Evolutionary conservation across 2,888 invertebrate genomes (phyloP).

Genomic region (Vesta saturnalis): DNA sequence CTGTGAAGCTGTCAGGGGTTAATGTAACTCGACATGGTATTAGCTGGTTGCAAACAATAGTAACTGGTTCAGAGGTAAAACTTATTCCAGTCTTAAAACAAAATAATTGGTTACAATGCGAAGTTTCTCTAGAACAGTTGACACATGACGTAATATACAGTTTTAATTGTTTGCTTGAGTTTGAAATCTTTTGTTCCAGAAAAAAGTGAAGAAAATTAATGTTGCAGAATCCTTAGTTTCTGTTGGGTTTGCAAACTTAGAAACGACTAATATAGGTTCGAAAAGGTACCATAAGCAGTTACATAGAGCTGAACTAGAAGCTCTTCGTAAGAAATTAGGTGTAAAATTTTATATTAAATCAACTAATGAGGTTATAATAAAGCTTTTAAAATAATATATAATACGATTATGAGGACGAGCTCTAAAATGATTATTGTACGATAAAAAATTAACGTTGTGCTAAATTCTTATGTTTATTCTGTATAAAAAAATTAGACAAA

Average conservation of each 20-base stretch:
- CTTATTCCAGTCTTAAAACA: constrained; percentile 61
- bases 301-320: constrained; percentile 61
- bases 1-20: constrained; percentile 66
- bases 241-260: constrained; percentile 77
- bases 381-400: constrained; percentile 37
- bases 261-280: constrained; percentile 57
- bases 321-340: constrained; percentile 63
- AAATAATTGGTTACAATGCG: constrained; percentile 62
- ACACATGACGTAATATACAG: constrained; percentile 48
- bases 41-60: constrained; percentile 62
- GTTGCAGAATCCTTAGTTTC: constrained; percentile 66
- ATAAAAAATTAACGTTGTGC: neutral
- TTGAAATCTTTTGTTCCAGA: constrained; percentile 47
- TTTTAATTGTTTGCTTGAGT: neutral
- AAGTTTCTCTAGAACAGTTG: constrained; percentile 57
- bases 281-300: constrained; percentile 60
- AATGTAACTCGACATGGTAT: constrained; percentile 63
- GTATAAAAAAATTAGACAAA: no score
- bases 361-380: constrained; percentile 49
- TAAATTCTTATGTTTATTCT: no score
- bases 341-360: constrained; percentile 63
- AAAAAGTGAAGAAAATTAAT: constrained; percentile 57
- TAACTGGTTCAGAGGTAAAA: constrained; percentile 58
- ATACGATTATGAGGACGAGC: neutral
- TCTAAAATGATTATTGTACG: neutral